A percentile compares a stretch with the other conserved stretches of the same genome.
Conservation (phyloP, 2,888 invertebrate species). For the Orthosia gracilis region DNA sequence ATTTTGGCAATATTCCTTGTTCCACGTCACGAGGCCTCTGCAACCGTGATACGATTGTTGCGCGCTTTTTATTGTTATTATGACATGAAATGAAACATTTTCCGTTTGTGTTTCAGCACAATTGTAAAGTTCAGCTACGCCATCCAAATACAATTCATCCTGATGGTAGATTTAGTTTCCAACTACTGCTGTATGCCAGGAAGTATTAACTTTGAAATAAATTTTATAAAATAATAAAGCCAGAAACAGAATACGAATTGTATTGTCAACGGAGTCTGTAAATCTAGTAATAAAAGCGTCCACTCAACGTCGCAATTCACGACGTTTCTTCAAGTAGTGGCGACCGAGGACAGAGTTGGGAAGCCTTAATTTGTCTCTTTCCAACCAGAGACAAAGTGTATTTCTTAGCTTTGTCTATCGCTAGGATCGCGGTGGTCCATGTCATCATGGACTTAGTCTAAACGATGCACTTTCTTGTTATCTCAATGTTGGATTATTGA, state of each 20-base stretch:
- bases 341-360: conserved; percentile 67
- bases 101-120: conserved; percentile 37
- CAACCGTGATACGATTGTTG: conserved; percentile 46
- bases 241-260: conserved; percentile 63
- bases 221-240: conserved; percentile 56
- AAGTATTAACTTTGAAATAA: conserved; percentile 47
- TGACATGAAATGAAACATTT: conserved; percentile 57
- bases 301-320: conserved; percentile 76
- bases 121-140: conserved; percentile 24
- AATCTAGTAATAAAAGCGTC: conserved; percentile 78
- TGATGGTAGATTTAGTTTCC: conserved; percentile 30
- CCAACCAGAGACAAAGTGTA: conserved; percentile 68
- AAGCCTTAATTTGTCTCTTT: conserved; percentile 72
- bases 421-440: conserved; percentile 69
- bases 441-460: conserved; percentile 74
- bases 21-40: conserved; percentile 52
- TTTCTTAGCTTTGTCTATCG: conserved; percentile 73
- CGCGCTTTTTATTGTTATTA: conserved; percentile 56
- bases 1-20: conserved; percentile 84
- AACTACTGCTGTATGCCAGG: conserved; percentile 29
- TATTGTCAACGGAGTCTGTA: conserved; percentile 72
- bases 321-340: conserved; percentile 73
- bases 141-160: conserved; percentile 34
- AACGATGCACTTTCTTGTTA: conserved; percentile 79
- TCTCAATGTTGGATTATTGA: conserved; percentile 75